Evolutionary conservation across 1,140 invertebrate species (phyloP).

Genomic region (Philopotamus ludificatus): DNA sequence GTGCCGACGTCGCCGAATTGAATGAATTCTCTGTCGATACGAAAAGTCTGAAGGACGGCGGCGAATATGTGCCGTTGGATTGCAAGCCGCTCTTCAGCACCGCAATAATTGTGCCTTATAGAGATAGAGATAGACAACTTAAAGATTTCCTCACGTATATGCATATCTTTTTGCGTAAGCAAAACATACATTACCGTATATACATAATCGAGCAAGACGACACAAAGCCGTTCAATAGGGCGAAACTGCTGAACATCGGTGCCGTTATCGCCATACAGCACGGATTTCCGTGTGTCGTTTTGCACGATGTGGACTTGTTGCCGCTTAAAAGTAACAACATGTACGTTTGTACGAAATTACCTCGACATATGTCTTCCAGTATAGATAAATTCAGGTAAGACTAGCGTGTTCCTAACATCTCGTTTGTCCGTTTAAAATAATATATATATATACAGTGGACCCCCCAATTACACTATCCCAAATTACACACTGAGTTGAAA

Average conservation of each 20-base stretch:
- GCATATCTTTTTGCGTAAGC: slow-evolving; percentile 51
- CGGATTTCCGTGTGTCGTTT: slow-evolving; percentile 84
- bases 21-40: slow-evolving; percentile 11
- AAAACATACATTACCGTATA: slow-evolving; percentile 64
- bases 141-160: slow-evolving; percentile 52
- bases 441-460: neutral
- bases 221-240: slow-evolving; percentile 83
- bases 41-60: slow-evolving; percentile 26
- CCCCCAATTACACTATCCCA: neutral
- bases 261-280: slow-evolving; percentile 72
- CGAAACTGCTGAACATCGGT: slow-evolving; percentile 91
- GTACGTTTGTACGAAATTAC: slow-evolving; percentile 84
- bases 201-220: slow-evolving; percentile 88
- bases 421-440: neutral
- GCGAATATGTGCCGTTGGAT: slow-evolving; percentile 26
- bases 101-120: slow-evolving; percentile 54
- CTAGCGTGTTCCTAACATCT: neutral
- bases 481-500: no score
- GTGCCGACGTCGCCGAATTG: neutral
- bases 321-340: slow-evolving; percentile 87
- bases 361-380: slow-evolving; percentile 90
- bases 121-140: slow-evolving; percentile 50
- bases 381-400: slow-evolving; percentile 76
- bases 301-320: slow-evolving; percentile 94
- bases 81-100: slow-evolving; percentile 50